Evolutionary conservation across 2,797 vertebrate species (phyloP), one percentile per base, ranked within the genome.

Genomic region (Huso huso): DNA sequence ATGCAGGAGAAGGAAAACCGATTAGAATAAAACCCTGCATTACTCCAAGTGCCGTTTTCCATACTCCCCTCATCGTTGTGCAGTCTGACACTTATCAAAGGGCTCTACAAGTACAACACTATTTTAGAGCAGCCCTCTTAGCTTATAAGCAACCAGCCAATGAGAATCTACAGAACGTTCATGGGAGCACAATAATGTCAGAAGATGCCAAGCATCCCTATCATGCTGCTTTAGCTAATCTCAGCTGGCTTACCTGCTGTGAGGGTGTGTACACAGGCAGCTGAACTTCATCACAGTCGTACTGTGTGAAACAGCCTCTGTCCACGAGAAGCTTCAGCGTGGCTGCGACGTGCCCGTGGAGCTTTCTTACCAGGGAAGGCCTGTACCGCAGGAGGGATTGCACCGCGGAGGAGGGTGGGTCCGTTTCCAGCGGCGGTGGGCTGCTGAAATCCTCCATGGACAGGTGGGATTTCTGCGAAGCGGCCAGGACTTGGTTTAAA

Each of bases 181-280:
- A 37, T 37, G 4, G 37, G 4, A 37, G 37, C 37, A 37, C 37
- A 37, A 37, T 37, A 37, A 37, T 37, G 37, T 37, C 37, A 37
- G 37, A 37, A 37, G 37, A 5, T 5, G 5, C 37, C 37, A 37
- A 37, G 37, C 3, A 37, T 5, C 37, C 37, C 37, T 37, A 5
- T 5, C 37, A 37, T 37, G 37, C 37, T 37, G 37, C 37, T 37
- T 37, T 37, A 37, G 5, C 37, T 37, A 5, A 37, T 53, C 6
- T 6, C 12, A 7, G 10, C 18, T 51, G 4, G 6, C 72, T 77
- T 88, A 94, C 93, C 91, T 89, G 87, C 74, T 94, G 93, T 23
- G 89, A 83, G 0, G 88, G 79, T 0, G 93, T 93, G 77, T 86
- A 83, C 66, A 92, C 73, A 2, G 89, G 86, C 51, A 92, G 66